Conservation (phyloP, 2,888 invertebrate species). For the Colletes collaris region DNA sequence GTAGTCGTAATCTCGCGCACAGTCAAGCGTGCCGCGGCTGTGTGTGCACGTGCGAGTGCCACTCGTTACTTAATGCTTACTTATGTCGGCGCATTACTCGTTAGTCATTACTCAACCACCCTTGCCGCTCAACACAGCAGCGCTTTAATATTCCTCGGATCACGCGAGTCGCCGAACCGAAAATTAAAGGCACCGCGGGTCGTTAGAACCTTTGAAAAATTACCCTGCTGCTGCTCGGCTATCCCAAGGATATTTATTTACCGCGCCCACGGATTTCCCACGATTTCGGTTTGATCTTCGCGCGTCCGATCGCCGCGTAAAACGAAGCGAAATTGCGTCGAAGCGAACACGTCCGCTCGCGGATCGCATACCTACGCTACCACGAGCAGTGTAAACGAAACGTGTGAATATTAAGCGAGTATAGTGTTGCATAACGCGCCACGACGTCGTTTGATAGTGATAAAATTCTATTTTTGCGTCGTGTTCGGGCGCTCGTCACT, state of each 20-base stretch:
- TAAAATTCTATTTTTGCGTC: constrained; percentile 47
- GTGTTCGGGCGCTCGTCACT: constrained; percentile 1
- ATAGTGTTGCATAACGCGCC: constrained; percentile 44
- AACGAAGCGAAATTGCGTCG: background rate
- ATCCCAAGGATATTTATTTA: constrained; percentile 12
- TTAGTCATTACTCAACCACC: constrained; percentile 71
- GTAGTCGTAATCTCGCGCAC: constrained; percentile 59
- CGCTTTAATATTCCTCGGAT: constrained; percentile 40
- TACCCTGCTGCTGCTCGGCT: background rate
- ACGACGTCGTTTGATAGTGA: constrained; percentile 56
- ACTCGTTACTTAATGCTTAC: constrained; percentile 72
- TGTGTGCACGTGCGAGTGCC: constrained; percentile 59
- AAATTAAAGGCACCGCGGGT: constrained; percentile 18
- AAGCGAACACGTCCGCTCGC: background rate
- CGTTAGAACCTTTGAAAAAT: constrained; percentile 17
- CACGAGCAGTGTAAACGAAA: constrained; percentile 34
- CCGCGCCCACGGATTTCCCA: too few species aligned
- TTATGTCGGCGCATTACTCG: constrained; percentile 68
- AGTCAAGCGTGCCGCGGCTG: constrained; percentile 33
- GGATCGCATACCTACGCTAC: constrained; percentile 28
- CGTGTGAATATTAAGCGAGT: constrained; percentile 47
- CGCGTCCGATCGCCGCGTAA: background rate
- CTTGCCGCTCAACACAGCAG: constrained; percentile 35
- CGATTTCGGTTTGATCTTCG: too few species aligned
- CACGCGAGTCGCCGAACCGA: constrained; percentile 31